Conservation (phyloP, 2,888 invertebrate genomes). For the Cylloceria caligata region DNA sequence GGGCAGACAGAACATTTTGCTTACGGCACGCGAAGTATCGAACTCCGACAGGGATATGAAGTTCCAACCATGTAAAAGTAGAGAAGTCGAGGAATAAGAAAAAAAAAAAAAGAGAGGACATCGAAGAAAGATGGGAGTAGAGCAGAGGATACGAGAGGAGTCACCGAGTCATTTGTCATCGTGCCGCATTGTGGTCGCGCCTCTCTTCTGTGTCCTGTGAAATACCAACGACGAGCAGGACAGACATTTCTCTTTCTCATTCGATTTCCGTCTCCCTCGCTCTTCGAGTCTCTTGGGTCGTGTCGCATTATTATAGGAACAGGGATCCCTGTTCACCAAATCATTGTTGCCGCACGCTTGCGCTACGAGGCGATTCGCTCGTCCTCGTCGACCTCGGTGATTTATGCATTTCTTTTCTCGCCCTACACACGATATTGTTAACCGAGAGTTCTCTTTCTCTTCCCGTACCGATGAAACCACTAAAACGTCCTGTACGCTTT, state of each 20-base stretch:
- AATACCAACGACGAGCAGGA: slow-evolving; percentile 70
- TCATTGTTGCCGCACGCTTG: slow-evolving; percentile 79
- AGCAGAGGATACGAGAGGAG: slow-evolving; percentile 59
- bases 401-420: slow-evolving; percentile 81
- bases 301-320: slow-evolving; percentile 52
- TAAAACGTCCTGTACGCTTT: slow-evolving; percentile 56
- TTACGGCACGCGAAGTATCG: slow-evolving; percentile 46
- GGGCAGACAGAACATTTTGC: slow-evolving; percentile 4
- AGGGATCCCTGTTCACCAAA: slow-evolving; percentile 66
- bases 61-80: slow-evolving; percentile 9
- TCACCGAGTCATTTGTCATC: slow-evolving; percentile 82
- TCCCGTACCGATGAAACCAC: slow-evolving; percentile 73
- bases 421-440: slow-evolving; percentile 55
- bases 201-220: slow-evolving; percentile 73
- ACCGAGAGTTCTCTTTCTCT: slow-evolving; percentile 50
- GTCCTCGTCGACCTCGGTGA: slow-evolving; percentile 72
- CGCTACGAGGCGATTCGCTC: slow-evolving; percentile 71
- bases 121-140: slow-evolving; percentile 28
- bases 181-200: slow-evolving; percentile 83
- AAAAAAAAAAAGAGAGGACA: slow-evolving; percentile 25
- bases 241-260: slow-evolving; percentile 38
- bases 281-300: slow-evolving; percentile 36
- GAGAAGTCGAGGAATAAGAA: slow-evolving; percentile 10
- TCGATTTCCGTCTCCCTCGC: slow-evolving; percentile 46
- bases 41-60: slow-evolving; percentile 43